Percentiles rank a stretch among this genome's conserved stretches.
phyloP scores from a whole-genome alignment of 2,113 vertebrate genomes.

The Lampris megalopsis region DNA sequence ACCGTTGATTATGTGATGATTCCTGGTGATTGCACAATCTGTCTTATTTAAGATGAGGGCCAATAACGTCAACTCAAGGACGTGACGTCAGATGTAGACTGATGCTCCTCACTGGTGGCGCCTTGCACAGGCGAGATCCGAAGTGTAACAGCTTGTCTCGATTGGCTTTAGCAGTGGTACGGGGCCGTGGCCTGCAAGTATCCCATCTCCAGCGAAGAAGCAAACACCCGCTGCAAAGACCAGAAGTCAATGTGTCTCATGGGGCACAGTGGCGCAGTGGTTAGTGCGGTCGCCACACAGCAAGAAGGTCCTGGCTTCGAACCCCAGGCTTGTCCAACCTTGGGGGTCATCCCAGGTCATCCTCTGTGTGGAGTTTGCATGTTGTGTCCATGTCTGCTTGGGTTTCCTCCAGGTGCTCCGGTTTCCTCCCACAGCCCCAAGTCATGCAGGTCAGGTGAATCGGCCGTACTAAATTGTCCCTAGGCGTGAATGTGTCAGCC shows the following conservation, averaged over 20 bases:
- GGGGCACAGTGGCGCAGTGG: too few species aligned
- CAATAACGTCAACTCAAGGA: neutral
- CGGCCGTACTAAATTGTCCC: too few species aligned
- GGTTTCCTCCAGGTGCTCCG: too few species aligned
- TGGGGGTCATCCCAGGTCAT: too few species aligned
- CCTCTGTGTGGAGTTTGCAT: too few species aligned
- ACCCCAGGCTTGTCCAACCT: too few species aligned
- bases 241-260: slow-evolving; percentile 20
- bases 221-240: slow-evolving; percentile 23
- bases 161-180: slow-evolving; percentile 32
- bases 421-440: too few species aligned
- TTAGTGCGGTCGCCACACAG: too few species aligned
- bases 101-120: neutral
- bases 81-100: neutral
- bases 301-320: too few species aligned
- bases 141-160: slow-evolving; percentile 27
- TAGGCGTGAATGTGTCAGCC: too few species aligned
- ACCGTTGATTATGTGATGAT: neutral
- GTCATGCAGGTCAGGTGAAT: too few species aligned
- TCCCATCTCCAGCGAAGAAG: slow-evolving; percentile 56
- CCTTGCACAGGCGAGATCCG: slow-evolving; percentile 21
- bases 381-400: too few species aligned
- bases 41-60: neutral
- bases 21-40: neutral
- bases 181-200: slow-evolving; percentile 41